Conservation (phyloP, 2,888 invertebrate genomes). For the Oeneis ivallda region DNA sequence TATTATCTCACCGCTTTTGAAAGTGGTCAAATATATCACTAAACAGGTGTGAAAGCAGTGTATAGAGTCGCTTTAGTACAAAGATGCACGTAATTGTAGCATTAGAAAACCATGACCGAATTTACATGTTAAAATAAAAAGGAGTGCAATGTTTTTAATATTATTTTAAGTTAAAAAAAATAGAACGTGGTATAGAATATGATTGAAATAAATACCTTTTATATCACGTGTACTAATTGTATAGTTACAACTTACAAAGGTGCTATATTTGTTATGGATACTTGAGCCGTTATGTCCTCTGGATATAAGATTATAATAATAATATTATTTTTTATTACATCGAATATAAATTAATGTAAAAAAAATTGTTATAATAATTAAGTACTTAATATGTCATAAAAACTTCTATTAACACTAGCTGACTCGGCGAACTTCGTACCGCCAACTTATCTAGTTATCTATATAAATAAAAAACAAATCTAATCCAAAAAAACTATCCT, state of each 20-base stretch:
- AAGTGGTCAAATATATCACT: no score
- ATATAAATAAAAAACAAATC: no score
- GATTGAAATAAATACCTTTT: constrained; percentile 29
- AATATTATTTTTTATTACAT: constrained; percentile 20
- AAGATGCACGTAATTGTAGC: constrained; percentile 27
- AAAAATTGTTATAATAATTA: neutral
- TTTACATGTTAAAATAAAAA: constrained; percentile 57
- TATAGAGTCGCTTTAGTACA: no score
- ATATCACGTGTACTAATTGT: constrained; percentile 35
- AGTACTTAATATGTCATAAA: neutral
- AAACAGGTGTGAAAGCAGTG: no score
- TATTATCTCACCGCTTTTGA: no score
- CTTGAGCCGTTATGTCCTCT: constrained; percentile 45
- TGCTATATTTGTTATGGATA: constrained; percentile 65
- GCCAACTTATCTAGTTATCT: no score
- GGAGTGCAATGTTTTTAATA: constrained; percentile 33
- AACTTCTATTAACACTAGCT: no score
- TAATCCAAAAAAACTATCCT: no score
- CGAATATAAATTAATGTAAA: constrained; percentile 25
- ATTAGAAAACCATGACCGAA: constrained; percentile 61
- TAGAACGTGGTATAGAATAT: constrained; percentile 27
- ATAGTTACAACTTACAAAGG: constrained; percentile 50
- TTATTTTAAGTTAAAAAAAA: constrained; percentile 27
- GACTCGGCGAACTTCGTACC: no score
- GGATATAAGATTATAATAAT: constrained; percentile 31